phyloP scores from a whole-genome alignment of 2,888 invertebrate genomes.

The Chydorus sphaericus region DNA sequence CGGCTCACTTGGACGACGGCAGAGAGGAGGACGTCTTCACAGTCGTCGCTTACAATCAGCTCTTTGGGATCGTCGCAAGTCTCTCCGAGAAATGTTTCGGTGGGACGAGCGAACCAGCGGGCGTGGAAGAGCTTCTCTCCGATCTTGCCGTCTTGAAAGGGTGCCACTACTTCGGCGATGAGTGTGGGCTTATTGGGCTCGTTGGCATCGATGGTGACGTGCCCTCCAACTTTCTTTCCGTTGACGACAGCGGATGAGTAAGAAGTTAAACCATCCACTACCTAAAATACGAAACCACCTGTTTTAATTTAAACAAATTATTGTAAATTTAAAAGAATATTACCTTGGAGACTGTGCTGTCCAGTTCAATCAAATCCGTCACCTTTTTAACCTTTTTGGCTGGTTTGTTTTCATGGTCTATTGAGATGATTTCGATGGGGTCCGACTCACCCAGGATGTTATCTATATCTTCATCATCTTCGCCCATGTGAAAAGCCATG shows the following conservation, averaged over 20 bases:
- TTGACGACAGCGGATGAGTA: slow-evolving; percentile 35
- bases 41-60: slow-evolving; percentile 55
- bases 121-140: slow-evolving; percentile 52
- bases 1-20: slow-evolving; percentile 32
- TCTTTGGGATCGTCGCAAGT: slow-evolving; percentile 52
- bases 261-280: neutral
- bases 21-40: slow-evolving; percentile 47
- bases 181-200: slow-evolving; percentile 47
- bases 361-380: too few relatives aligned
- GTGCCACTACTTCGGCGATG: slow-evolving; percentile 51
- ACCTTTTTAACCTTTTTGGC: too few relatives aligned
- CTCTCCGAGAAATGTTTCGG: slow-evolving; percentile 65
- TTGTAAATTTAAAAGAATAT: too few relatives aligned
- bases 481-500: slow-evolving; percentile 46
- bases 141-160: slow-evolving; percentile 47
- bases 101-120: slow-evolving; percentile 51
- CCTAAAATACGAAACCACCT: neutral
- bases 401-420: slow-evolving; percentile 29
- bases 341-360: too few relatives aligned
- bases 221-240: slow-evolving; percentile 47
- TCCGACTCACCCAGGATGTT: neutral
- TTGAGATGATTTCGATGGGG: neutral
- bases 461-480: slow-evolving; percentile 28
- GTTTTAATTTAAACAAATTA: too few relatives aligned
- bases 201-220: slow-evolving; percentile 54